Evolutionary conservation across 2,113 vertebrate genomes (phyloP), one percentile per base, ranked within the genome.

Genomic region (Actinemys pallida): DNA sequence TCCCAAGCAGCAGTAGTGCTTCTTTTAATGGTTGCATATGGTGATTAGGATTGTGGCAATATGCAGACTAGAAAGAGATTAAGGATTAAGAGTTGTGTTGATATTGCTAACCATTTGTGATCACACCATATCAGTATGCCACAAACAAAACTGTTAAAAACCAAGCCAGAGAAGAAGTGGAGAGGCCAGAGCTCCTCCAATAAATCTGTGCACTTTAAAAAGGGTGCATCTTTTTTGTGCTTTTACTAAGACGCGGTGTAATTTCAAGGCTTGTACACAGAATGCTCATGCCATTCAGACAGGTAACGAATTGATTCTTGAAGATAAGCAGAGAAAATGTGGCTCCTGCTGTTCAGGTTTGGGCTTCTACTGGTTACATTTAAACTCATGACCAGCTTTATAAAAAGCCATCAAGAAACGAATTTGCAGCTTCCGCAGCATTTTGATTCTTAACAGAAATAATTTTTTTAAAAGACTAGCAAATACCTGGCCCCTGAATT

Each of bases 11-110:
- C 31, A 69, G 65, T 20, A 8, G 54, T 1, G 9, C n/a, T 45
- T 88, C 93, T 96, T 96, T 95, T 95, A 24, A 94, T 92, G 88
- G 90, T 81, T 9, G 65, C 50, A 59, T 85, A 89, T 91, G 92
- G 96, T 92, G 92, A 10, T 22, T 0, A 0, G 95, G 72, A 84
- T 93, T 93, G 93, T 6, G 83, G 25, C 85, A 92, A 95, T 69
- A 52, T 76, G 79, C 0, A 0, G 88, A 52, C 9, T 16, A 87
- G 86, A 84, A 91, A 81, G 22, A 82, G 79, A 95, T 87, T 4
- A 80, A 76, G 94, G 75, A 95, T 95, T 95, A 53, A 31, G 42
- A 59, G 50, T 14, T 76, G n/a, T 76, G 65, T 17, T 20, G 35
- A 69, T n/a, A n/a, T 87, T 83, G 83, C 84, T 35, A 19, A 9